phyloP scores from a whole-genome alignment of 2,888 invertebrate genomes.

The Helleia helle region DNA sequence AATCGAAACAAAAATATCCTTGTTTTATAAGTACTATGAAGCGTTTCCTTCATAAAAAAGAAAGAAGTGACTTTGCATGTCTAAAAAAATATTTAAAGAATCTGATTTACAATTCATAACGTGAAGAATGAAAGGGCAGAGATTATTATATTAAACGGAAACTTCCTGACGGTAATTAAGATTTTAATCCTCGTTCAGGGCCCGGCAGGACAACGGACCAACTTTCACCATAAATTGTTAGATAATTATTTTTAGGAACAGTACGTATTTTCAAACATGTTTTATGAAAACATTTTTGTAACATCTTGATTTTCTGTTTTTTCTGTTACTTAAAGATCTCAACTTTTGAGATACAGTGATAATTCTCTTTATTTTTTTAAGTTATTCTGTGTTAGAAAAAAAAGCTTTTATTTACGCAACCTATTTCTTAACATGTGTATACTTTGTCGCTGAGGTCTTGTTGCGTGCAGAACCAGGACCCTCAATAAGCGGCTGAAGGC shows the following conservation, averaged over 20 bases:
- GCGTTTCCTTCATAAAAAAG: too few species aligned
- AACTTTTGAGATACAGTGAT: background rate
- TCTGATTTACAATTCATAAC: slow-evolving; percentile 30
- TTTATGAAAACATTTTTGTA: too few species aligned
- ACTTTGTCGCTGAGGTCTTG: too few species aligned
- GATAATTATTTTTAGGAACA: slow-evolving; percentile 42
- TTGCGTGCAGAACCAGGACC: too few species aligned
- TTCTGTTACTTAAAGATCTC: background rate
- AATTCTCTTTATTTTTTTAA: background rate
- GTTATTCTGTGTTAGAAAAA: too few species aligned
- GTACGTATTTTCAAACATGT: slow-evolving; percentile 7
- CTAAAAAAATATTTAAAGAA: too few species aligned
- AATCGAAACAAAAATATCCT: background rate
- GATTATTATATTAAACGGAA: slow-evolving; percentile 56
- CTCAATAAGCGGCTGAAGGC: too few species aligned
- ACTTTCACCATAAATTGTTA: slow-evolving; percentile 54
- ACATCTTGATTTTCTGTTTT: background rate
- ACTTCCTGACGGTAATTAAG: slow-evolving; percentile 56
- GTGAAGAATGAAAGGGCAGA: slow-evolving; percentile 34
- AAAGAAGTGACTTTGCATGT: too few species aligned
- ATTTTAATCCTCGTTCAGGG: slow-evolving; percentile 53
- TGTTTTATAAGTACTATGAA: too few species aligned
- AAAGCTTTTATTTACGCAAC: too few species aligned
- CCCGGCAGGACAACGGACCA: slow-evolving; percentile 44
- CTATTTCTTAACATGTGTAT: too few species aligned